These are phyloP conservation scores for Oscheius onirici DNA, from an alignment of 2,888 invertebrate species.

Conservation along the genomic window DNA sequence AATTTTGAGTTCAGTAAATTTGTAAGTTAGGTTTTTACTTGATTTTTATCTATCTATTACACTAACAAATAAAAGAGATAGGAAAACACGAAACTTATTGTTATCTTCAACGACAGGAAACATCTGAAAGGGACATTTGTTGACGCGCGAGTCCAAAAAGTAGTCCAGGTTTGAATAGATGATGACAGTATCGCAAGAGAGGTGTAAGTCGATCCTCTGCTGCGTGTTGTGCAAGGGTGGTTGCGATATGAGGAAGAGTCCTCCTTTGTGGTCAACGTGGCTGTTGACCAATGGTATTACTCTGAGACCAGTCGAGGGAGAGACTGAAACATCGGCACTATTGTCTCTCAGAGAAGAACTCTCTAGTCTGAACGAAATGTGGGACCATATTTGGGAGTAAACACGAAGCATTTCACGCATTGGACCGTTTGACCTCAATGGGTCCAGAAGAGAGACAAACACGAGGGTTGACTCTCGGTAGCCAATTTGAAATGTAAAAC, in stretches of 20 bases:
- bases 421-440: too few relatives aligned
- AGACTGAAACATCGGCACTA: neutral
- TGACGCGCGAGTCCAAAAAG: neutral
- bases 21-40: too few relatives aligned
- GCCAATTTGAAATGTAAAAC: too few relatives aligned
- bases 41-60: too few relatives aligned
- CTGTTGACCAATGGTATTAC: constrained; percentile 25
- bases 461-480: neutral
- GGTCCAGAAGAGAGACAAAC: neutral
- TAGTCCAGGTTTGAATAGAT: neutral
- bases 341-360: neutral
- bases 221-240: neutral
- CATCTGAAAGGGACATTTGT: too few relatives aligned
- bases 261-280: constrained; percentile 3
- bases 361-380: neutral
- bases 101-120: too few relatives aligned
- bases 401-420: too few relatives aligned
- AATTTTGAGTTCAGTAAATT: too few relatives aligned
- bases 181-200: neutral
- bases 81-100: too few relatives aligned
- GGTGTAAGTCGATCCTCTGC: constrained; percentile 2
- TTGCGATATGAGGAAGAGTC: constrained; percentile 20
- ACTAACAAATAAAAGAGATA: too few relatives aligned
- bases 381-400: neutral
- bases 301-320: neutral